Conservation (phyloP, 2,113 vertebrate species). For the Narcine bancroftii region DNA sequence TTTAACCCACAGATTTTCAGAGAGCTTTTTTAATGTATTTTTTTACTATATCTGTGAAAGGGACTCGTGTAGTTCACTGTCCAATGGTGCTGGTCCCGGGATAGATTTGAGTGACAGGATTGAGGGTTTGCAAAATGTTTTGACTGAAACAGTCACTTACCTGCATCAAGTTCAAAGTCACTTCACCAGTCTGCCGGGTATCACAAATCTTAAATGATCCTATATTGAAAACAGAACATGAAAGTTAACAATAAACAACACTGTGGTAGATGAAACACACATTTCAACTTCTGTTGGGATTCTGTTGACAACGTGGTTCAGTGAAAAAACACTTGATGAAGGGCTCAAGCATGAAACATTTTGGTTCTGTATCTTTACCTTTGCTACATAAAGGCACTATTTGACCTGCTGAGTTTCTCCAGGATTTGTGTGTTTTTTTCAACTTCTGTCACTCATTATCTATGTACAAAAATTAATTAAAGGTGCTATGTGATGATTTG, state of each 20-base stretch:
- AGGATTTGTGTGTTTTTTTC: too few relatives aligned
- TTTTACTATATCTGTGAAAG: not conserved
- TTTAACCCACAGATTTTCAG: too few relatives aligned
- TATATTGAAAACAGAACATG: constrained; percentile 16
- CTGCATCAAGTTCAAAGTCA: constrained; percentile 34
- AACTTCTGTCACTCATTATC: too few relatives aligned
- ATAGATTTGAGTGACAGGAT: not conserved
- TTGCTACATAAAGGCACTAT: too few relatives aligned
- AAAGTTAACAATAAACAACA: not conserved
- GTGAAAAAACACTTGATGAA: too few relatives aligned
- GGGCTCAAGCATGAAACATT: too few relatives aligned
- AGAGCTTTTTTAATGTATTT: not conserved
- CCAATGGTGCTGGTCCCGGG: not conserved
- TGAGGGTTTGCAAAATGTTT: not conserved
- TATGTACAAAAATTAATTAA: too few relatives aligned
- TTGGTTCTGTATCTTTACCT: too few relatives aligned
- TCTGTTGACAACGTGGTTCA: too few relatives aligned
- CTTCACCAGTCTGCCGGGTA: constrained; percentile 8
- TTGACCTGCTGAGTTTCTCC: too few relatives aligned
- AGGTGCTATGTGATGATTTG: not conserved
- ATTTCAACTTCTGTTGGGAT: too few relatives aligned
- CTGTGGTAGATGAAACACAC: not conserved
- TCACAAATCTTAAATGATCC: constrained; percentile 1
- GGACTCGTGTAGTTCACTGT: not conserved
- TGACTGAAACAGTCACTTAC: not conserved